A percentile compares a stretch with the other conserved stretches of the same genome.
phyloP scores from a whole-genome alignment of 2,888 invertebrate genomes.

The Zootermopsis nevadensis region DNA sequence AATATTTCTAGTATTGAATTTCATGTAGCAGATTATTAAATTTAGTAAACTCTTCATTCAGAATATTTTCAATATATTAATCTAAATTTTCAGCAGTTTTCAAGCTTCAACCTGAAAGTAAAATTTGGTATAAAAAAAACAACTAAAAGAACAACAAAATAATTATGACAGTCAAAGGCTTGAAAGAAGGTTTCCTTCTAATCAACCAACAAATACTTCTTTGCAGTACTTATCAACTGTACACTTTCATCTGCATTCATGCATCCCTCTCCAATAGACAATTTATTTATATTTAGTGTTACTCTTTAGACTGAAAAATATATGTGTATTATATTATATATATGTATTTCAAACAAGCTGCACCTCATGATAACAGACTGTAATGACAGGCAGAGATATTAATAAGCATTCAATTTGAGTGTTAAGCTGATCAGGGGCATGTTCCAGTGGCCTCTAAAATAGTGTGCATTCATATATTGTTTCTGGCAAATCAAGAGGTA shows the following conservation, averaged over 20 bases:
- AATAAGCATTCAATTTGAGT: neutral
- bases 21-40: no score
- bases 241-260: neutral
- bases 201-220: neutral
- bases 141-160: neutral
- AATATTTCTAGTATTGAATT: no score
- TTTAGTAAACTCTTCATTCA: no score
- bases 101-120: no score
- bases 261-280: neutral
- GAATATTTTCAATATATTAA: no score
- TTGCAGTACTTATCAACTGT: neutral
- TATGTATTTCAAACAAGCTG: neutral
- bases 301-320: neutral
- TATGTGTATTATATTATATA: neutral
- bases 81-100: no score
- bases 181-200: neutral
- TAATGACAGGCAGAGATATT: no score
- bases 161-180: neutral
- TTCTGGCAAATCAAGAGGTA: no score
- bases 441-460: neutral
- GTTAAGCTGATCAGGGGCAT: neutral
- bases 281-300: neutral
- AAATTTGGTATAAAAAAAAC: no score
- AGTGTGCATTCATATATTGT: no score
- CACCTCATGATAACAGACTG: neutral